Evolutionary conservation across 2,113 vertebrate genomes (phyloP).

Genomic region (Pachypanchax playfairii): DNA sequence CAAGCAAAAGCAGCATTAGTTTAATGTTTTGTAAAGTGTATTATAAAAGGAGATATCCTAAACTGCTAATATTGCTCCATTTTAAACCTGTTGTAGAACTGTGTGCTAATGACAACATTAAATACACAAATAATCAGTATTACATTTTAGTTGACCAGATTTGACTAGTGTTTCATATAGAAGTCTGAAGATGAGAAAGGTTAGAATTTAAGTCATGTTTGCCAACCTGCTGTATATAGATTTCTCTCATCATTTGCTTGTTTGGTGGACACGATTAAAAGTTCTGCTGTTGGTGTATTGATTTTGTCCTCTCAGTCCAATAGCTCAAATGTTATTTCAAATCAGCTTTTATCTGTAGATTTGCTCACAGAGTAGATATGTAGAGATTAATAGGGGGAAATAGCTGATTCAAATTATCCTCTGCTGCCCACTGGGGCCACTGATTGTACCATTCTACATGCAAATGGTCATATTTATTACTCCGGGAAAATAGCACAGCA

Average conservation of each 20-base stretch:
- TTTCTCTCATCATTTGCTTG: background rate
- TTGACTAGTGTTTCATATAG: background rate
- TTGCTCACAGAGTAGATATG: slow-evolving; percentile 24
- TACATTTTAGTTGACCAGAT: background rate
- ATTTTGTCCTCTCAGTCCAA: slow-evolving; percentile 10
- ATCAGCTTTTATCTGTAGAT: slow-evolving; percentile 42
- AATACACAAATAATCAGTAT: background rate
- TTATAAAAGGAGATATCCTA: too few relatives aligned
- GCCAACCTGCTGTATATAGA: background rate
- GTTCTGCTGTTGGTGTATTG: background rate
- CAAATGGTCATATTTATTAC: slow-evolving; percentile 70
- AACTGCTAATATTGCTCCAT: slow-evolving; percentile 19
- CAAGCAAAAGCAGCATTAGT: too few relatives aligned
- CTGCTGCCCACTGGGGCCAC: slow-evolving; percentile 49
- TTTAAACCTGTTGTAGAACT: slow-evolving; percentile 3
- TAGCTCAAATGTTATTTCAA: slow-evolving; percentile 50
- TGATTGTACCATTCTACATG: slow-evolving; percentile 66
- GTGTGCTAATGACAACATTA: too few relatives aligned
- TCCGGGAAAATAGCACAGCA: slow-evolving; percentile 61
- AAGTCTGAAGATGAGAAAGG: too few relatives aligned
- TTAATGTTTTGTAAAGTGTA: too few relatives aligned
- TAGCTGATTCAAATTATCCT: slow-evolving; percentile 30
- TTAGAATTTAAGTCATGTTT: background rate
- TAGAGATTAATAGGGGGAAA: slow-evolving; percentile 33
- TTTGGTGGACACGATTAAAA: background rate